A percentile compares a stretch with the other conserved stretches of the same genome.
phyloP scores from a whole-genome alignment of 2,113 vertebrate genomes.

The Hippopotamus amphibius region DNA sequence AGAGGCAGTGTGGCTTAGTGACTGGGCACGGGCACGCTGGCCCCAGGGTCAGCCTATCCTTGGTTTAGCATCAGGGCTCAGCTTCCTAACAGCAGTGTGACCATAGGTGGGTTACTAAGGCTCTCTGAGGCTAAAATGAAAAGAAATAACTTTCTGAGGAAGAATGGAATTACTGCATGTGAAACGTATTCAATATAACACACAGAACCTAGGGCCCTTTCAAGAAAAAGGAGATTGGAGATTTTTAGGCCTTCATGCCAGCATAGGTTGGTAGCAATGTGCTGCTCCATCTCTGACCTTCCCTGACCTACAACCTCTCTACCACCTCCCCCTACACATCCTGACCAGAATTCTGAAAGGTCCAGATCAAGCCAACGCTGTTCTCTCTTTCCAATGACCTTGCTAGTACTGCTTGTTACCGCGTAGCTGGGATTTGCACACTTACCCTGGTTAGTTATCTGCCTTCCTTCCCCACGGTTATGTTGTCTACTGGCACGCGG shows the following conservation, averaged over 20 bases:
- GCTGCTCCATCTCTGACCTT: not conserved
- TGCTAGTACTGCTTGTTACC: not conserved
- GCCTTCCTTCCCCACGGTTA: not conserved
- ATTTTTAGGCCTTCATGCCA: not conserved
- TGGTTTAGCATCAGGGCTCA: not conserved
- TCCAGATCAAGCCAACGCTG: not conserved
- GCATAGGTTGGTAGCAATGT: not conserved
- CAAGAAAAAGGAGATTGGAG: not conserved
- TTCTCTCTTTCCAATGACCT: not conserved
- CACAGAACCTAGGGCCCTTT: not conserved
- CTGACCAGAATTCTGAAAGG: not conserved
- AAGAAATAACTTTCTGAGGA: not conserved
- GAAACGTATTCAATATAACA: not conserved
- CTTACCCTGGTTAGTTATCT: not conserved
- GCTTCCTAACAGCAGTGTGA: not conserved
- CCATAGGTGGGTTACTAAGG: not conserved
- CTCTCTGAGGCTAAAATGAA: not conserved
- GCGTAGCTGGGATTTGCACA: not conserved
- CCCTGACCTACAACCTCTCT: not conserved
- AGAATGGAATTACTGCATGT: not conserved
- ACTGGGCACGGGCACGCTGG: fast-evolving
- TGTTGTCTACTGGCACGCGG: not conserved
- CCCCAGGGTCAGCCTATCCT: not conserved
- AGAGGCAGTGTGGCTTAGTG: not conserved
- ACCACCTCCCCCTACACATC: not conserved